Base-by-base conservation (phyloP, 2,888 invertebrate genomes). In the Ryuthela nishihirai region DNA sequence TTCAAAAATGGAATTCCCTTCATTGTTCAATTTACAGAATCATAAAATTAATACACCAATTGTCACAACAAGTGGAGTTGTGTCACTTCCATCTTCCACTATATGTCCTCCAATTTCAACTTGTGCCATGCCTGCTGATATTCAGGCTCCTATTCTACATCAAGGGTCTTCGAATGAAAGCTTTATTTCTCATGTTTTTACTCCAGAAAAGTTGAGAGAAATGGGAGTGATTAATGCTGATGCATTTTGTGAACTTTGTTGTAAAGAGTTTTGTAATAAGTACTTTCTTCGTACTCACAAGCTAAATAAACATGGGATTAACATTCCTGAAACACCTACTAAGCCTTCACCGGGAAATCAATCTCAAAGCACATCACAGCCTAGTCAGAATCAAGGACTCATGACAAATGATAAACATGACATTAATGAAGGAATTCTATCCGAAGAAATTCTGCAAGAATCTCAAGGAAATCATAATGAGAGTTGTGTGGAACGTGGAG, bases 181-280 rank as follows among this genome's bases (percentile, higher is more conserved):
- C 32, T 54, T 50, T 40, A 53, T 52, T 20, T 47, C 55, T 47
- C 56, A 58, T 49, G 54, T 63, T 39, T 83, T 87, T 69, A 83
- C 84, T 49, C 81, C 80, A 3, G 88, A 88, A 54, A 84, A 85
- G 46, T 76, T 88, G 29, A 81, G 85, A 23, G 82, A 85, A 54
- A 78, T 90, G 54, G 90, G 90, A 32, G 87, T 90, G 26, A 81
- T 76, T 64, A 76, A 77, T 67, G 73, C 70, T 21, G 77, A 78
- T 64, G 75, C 76, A 38, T 77, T 74, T 68, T 78, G 78, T 69
- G 75, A 76, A 55, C 69, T 77, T 36, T 78, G 78, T 70, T 74
- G 75, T 68, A 72, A 76, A 65, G 77, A 78, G 68, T 79, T 79
- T 68, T 77, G 77, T 68, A 76, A 77, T 65, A 76, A 75, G 65